Evolutionary conservation across 1,140 invertebrate genomes (phyloP), one percentile per base, ranked within the genome.

Genomic region (Leptinotarsa undecemlineata): DNA sequence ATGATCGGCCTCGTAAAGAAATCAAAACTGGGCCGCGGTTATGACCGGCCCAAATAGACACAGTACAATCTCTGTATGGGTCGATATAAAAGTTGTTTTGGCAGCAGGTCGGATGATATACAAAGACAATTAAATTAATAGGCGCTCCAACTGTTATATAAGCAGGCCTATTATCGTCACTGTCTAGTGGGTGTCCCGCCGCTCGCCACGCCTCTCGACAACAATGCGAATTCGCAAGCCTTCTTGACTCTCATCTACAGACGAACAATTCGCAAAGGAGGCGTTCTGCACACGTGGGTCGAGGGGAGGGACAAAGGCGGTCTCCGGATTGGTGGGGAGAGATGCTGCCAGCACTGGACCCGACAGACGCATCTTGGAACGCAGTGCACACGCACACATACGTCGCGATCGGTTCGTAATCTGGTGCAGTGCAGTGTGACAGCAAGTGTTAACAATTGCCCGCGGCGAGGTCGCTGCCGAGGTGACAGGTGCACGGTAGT

Each of bases 291-390:
- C 80, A 83, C 81, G 83, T 83, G 82, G 78, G 74, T 48, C 73
- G 76, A 64, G 77, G 77, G 82, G 80, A 77, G 81, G 80, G 78
- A 72, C 78, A 74, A 76, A 80, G 74, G 74, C 48, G 69, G 63
- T 70, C 68, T 61, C 48, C n/a, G 20, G 67, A 26, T 71, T 68
- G 73, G 79, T 70, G 79, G 76, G 78, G 79, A 79, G 76, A 71
- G 60, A 76, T 67, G 77, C 71, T 75, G 76, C 77, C 23, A 63
- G 74, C 48, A 63, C 74, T 73, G 73, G 76, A 74, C 72, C 79
- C 61, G 74, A 76, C 82, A 84, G 82, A 84, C 82, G 81, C 83
- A 84, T 83, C 82, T 78, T 75, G 78, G 77, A 77, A 82, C 82
- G 82, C 82, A 82, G 82, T 79, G 77, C 68, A 82, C 76, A 82